Percentiles rank a stretch among this genome's conserved stretches.
Conservation (phyloP, 2,888 invertebrate species). For the Stictocephala bisonia region DNA sequence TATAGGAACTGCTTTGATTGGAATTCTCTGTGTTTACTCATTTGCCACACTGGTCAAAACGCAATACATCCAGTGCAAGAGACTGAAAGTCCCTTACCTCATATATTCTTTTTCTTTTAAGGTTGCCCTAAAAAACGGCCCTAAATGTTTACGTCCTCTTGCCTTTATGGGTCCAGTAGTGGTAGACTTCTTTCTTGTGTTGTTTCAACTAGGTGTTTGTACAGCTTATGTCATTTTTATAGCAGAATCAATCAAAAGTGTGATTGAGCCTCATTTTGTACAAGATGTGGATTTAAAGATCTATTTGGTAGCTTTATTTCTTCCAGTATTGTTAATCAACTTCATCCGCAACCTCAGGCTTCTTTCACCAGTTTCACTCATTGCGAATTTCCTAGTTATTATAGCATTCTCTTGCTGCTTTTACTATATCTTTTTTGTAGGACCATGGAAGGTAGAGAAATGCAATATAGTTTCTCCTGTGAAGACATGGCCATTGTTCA, state of each 20-base stretch:
- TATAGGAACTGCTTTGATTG: background rate
- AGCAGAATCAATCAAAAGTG: conserved; percentile 84
- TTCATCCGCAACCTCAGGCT: conserved; percentile 81
- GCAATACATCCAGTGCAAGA: conserved; percentile 12
- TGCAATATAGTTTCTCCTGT: conserved; percentile 70
- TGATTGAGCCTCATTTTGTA: background rate
- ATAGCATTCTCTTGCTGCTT: conserved; percentile 80
- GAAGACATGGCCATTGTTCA: conserved; percentile 78
- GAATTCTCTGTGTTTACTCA: background rate
- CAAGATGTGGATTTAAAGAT: background rate
- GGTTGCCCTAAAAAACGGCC: conserved; percentile 11
- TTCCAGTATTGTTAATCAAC: conserved; percentile 76
- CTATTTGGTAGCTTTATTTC: background rate
- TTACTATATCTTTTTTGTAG: conserved; percentile 75
- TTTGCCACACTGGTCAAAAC: background rate
- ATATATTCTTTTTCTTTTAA: background rate
- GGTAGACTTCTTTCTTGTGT: conserved; percentile 89
- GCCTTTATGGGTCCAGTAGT: conserved; percentile 8
- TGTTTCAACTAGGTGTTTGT: conserved; percentile 98
- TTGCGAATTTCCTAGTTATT: conserved; percentile 82
- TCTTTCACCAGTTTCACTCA: conserved; percentile 79
- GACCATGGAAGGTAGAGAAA: conserved; percentile 73
- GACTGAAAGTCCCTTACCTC: background rate
- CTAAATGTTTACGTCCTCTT: background rate
- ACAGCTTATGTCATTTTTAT: conserved; percentile 97